Conservation (phyloP, 2,888 invertebrate species). For the Drosophila histrio region DNA sequence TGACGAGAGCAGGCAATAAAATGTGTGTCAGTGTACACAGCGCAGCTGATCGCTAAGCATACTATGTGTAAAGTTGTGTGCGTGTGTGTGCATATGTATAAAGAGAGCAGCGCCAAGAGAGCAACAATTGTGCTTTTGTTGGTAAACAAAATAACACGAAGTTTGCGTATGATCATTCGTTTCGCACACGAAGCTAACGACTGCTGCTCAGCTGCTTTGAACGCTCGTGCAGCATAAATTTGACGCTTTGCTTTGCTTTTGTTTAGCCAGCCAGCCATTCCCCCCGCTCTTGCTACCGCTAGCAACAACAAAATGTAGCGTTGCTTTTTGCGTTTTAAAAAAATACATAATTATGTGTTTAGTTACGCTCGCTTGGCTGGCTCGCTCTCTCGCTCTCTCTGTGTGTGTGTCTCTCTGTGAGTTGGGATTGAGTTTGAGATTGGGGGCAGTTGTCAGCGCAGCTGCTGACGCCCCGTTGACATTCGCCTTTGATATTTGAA, state of each 20-base stretch:
- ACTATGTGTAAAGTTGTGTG: not conserved
- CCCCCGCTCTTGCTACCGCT: too few species aligned
- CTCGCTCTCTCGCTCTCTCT: slow-evolving; percentile 9
- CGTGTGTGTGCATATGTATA: not conserved
- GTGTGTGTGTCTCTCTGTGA: not conserved
- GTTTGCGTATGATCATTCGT: slow-evolving; percentile 60
- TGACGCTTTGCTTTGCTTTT: slow-evolving; percentile 56
- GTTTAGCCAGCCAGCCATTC: too few species aligned
- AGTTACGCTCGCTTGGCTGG: slow-evolving; percentile 59
- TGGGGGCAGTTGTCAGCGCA: slow-evolving; percentile 32
- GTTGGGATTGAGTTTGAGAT: slow-evolving; percentile 15
- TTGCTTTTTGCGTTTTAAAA: slow-evolving; percentile 79
- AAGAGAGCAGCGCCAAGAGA: not conserved
- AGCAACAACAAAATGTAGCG: too few species aligned
- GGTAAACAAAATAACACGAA: slow-evolving; percentile 77
- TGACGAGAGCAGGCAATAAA: slow-evolving; percentile 11
- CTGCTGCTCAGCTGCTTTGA: slow-evolving; percentile 71
- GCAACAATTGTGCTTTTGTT: slow-evolving; percentile 66
- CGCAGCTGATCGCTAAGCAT: slow-evolving; percentile 72
- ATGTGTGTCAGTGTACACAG: slow-evolving; percentile 78
- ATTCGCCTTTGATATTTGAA: slow-evolving; percentile 79
- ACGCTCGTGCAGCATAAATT: slow-evolving; percentile 64
- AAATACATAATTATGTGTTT: slow-evolving; percentile 79
- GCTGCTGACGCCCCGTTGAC: slow-evolving; percentile 54
- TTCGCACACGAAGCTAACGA: slow-evolving; percentile 21